phyloP scores from a whole-genome alignment of 1,140 invertebrate species.

The Bombus pyrosoma region DNA sequence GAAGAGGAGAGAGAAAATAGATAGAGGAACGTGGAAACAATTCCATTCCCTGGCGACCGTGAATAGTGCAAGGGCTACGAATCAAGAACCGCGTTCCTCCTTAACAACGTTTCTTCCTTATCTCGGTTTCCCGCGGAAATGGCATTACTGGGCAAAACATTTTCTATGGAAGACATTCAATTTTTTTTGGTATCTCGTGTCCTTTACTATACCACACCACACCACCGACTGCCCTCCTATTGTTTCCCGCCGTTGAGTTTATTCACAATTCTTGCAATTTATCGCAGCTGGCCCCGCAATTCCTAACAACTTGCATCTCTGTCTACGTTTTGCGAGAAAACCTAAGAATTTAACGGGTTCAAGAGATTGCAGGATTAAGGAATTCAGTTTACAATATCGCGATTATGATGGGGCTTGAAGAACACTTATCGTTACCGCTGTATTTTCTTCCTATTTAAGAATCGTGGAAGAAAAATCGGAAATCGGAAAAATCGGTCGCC shows the following conservation, averaged over 20 bases:
- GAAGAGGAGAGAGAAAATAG: not conserved
- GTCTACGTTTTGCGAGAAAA: not conserved
- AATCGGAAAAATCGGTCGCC: too few relatives aligned
- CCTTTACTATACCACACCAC: not conserved
- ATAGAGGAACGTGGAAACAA: conserved; percentile 48
- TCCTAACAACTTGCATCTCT: not conserved
- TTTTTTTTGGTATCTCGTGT: conserved; percentile 35
- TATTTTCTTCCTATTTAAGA: too few relatives aligned
- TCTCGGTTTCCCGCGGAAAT: conserved; percentile 57
- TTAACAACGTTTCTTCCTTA: conserved; percentile 66
- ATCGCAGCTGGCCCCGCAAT: not conserved
- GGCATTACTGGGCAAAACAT: conserved; percentile 52
- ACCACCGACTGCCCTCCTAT: too few relatives aligned
- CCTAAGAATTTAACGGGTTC: not conserved
- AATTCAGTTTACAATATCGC: not conserved
- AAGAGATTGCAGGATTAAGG: not conserved
- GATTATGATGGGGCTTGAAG: rapidly evolving
- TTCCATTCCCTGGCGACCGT: conserved; percentile 47
- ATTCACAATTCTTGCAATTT: not conserved
- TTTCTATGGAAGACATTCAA: conserved; percentile 37
- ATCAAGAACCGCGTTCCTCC: conserved; percentile 56
- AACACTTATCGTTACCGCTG: not conserved
- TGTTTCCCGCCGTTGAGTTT: not conserved
- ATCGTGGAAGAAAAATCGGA: too few relatives aligned
- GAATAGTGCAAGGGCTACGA: conserved; percentile 38